Conservation (phyloP, 2,888 invertebrate species). For the Caenorhabditis plicata region DNA sequence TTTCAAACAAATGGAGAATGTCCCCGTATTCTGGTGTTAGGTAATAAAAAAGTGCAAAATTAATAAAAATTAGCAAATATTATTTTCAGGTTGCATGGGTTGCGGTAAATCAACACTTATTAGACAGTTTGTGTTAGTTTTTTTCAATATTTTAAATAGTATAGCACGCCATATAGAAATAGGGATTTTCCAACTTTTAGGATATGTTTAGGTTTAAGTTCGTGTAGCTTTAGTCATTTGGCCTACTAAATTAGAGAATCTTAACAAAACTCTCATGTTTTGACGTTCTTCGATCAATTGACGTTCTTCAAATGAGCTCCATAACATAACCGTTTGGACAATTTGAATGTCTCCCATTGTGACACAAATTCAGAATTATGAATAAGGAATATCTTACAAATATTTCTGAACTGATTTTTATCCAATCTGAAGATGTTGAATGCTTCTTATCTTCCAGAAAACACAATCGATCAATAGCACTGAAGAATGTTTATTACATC, state of each 20-base stretch:
- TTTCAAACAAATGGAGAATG: constrained; percentile 1
- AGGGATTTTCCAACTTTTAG: too few relatives aligned
- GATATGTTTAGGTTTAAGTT: too few relatives aligned
- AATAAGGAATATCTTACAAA: not conserved
- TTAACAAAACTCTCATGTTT: not conserved
- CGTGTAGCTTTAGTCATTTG: constrained; percentile 5
- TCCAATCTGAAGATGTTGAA: not conserved
- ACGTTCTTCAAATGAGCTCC: too few relatives aligned
- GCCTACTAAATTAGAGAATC: constrained; percentile 1
- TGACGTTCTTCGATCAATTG: too few relatives aligned
- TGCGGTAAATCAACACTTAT: constrained; percentile 38
- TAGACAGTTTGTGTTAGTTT: constrained; percentile 32
- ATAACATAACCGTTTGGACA: too few relatives aligned
- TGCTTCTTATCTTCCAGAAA: not conserved
- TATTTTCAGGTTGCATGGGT: constrained; percentile 32
- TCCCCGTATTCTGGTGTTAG: constrained; percentile 5
- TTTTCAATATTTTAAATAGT: not conserved
- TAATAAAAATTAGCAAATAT: not conserved
- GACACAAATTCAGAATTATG: constrained; percentile 8
- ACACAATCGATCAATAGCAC: constrained; percentile 1
- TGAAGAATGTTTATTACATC: not conserved
- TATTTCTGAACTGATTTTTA: not conserved
- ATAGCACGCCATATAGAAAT: not conserved
- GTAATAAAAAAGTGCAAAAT: not conserved
- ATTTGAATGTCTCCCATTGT: too few relatives aligned